Percentiles rank a stretch among this genome's conserved stretches.
Evolutionary conservation across 2,797 vertebrate genomes (phyloP).

Genomic region (Orientallactaga sibirica): DNA sequence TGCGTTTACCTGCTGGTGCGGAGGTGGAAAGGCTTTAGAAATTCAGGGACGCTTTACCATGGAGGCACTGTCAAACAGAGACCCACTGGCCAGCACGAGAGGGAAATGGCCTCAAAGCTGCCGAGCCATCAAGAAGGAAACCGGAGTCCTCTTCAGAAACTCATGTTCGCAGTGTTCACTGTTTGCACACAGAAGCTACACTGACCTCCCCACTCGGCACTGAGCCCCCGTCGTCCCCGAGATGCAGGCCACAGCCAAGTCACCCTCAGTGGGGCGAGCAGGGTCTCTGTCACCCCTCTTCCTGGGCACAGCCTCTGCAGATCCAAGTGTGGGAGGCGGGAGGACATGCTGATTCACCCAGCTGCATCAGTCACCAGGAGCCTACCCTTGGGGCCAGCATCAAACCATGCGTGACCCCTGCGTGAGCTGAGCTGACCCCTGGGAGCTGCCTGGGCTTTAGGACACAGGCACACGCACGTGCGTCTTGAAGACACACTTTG

Average conservation of each 20-base stretch:
- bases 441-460: background rate
- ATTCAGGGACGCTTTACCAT: no score
- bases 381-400: background rate
- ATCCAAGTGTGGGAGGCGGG: background rate
- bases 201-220: background rate
- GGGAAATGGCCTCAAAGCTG: background rate
- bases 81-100: background rate
- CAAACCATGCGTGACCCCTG: background rate
- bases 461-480: background rate
- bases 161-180: fast-evolving
- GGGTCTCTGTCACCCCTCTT: no score
- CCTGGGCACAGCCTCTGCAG: background rate
- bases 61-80: background rate
- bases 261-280: fast-evolving
- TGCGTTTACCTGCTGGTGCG: background rate
- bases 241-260: background rate
- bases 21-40: background rate
- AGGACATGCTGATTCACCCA: background rate
- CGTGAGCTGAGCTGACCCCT: background rate
- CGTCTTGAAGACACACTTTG: background rate
- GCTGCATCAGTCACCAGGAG: background rate
- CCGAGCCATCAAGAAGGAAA: background rate
- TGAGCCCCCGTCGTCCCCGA: fast-evolving
- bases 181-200: background rate
- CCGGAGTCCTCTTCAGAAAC: background rate